phyloP scores from a whole-genome alignment of 2,797 vertebrate species.

The Sandelia bainsii region DNA sequence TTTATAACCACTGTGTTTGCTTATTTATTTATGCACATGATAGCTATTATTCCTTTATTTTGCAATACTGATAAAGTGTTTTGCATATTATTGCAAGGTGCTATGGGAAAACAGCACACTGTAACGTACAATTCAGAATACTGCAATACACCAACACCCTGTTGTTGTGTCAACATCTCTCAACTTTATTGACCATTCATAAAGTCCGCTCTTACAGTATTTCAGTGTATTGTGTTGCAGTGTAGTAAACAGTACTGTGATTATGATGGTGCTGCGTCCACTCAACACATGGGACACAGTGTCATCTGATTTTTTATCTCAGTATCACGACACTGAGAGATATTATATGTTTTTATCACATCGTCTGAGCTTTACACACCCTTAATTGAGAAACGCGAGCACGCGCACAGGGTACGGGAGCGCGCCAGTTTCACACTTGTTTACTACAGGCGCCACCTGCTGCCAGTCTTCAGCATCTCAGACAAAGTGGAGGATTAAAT shows the following conservation, averaged over 20 bases:
- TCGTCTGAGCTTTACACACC: constrained; percentile 12
- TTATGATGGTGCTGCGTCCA: not conserved
- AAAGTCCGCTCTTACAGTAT: not conserved
- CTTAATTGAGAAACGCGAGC: constrained; percentile 21
- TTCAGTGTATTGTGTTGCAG: not conserved
- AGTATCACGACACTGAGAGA: not conserved
- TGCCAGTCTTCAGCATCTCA: not conserved
- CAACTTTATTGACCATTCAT: not conserved
- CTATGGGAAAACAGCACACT: not conserved
- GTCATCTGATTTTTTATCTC: not conserved
- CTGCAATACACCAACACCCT: not conserved
- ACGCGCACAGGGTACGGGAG: not conserved
- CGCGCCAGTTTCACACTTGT: not conserved
- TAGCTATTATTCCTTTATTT: not conserved
- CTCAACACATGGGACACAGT: not conserved
- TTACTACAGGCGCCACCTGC: constrained; percentile 48
- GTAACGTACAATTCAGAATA: not conserved
- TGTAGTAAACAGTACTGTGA: not conserved
- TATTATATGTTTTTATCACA: not conserved
- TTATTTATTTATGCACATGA: constrained; percentile 19
- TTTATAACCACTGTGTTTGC: constrained; percentile 13
- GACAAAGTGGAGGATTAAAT: not conserved
- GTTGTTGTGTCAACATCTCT: not conserved
- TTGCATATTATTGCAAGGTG: not conserved
- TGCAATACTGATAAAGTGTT: not conserved